Base-by-base conservation (phyloP, 1,140 invertebrate genomes). In the Listronotus bonariensis region DNA sequence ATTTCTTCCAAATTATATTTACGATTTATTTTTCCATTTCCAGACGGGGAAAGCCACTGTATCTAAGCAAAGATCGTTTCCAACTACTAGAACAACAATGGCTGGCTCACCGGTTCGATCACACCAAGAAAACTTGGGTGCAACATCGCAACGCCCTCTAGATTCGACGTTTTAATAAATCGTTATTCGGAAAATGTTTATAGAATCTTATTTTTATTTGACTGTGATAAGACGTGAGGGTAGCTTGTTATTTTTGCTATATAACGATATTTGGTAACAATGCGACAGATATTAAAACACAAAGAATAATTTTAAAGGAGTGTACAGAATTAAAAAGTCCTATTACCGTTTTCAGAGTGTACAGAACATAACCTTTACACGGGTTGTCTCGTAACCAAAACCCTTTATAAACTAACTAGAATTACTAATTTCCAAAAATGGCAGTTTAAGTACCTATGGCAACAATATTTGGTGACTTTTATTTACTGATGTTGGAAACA, bases 41-140 rank as follows among this genome's bases (percentile, higher is more conserved):
- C 80, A 97, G 95, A 78, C 88, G 96, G 53, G 96, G 96, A 49
- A 97, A 97, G 81, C 96, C 96, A 12, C 82, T 98, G 48, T 97
- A 93, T 82, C 81, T 98, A 72, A 93, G 92, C 78, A 85, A 89
- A 72, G 93, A 95, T 75, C 86, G 96, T 17, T 96, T 96, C 76
- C 87, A 91, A 74, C 81, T 98, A 48, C 81, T 98, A 65, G 91
- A 97, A 80, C 89, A 93, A 68, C 95, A 98, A 81, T 98, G 96
- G 96, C 78, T 97, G n/a, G 90, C 92, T 18, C 95, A 98, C 81
- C 86, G 89, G 72, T 96, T 96, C 79, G 92, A 94, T 74, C 92
- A 95, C 74, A 92, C 90, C 54, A 92, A 91, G 77, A 92, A 93
- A 75, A 88, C 91, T 45, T 96, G 94, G 93, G 91, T 95, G 15